Evolutionary conservation across 2,888 invertebrate species (phyloP).

Genomic region (Pseudolycoriella hygida): DNA sequence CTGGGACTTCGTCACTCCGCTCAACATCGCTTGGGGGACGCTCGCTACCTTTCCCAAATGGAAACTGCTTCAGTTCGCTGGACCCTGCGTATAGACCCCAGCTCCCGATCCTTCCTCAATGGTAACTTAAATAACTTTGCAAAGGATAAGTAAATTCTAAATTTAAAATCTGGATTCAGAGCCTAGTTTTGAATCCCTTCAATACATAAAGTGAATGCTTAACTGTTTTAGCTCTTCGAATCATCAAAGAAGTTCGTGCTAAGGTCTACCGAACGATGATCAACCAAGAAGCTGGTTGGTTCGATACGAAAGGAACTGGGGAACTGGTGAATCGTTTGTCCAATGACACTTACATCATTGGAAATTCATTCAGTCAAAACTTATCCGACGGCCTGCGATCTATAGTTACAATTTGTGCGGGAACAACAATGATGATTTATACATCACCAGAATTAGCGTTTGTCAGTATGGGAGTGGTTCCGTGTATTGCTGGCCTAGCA

Average conservation of each 20-base stretch:
- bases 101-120: too few species aligned
- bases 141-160: too few species aligned
- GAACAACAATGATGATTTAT: constrained; percentile 91
- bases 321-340: constrained; percentile 81
- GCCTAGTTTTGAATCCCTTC: too few species aligned
- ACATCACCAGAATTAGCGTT: constrained; percentile 78
- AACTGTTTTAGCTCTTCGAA: constrained; percentile 65
- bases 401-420: constrained; percentile 67
- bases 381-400: constrained; percentile 88
- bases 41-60: too few species aligned
- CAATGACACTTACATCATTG: constrained; percentile 81
- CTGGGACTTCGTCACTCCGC: too few species aligned
- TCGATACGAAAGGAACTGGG: constrained; percentile 67
- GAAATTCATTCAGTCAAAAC: constrained; percentile 81
- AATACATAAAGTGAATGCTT: too few species aligned
- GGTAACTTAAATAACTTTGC: too few species aligned
- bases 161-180: too few species aligned
- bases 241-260: constrained; percentile 63
- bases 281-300: constrained; percentile 80
- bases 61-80: too few species aligned
- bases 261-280: constrained; percentile 64
- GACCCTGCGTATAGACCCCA: too few species aligned
- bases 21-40: too few species aligned
- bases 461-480: constrained; percentile 75
- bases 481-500: constrained; percentile 72